Conservation (phyloP, 2,113 vertebrate species). For the Halcyon senegalensis region DNA sequence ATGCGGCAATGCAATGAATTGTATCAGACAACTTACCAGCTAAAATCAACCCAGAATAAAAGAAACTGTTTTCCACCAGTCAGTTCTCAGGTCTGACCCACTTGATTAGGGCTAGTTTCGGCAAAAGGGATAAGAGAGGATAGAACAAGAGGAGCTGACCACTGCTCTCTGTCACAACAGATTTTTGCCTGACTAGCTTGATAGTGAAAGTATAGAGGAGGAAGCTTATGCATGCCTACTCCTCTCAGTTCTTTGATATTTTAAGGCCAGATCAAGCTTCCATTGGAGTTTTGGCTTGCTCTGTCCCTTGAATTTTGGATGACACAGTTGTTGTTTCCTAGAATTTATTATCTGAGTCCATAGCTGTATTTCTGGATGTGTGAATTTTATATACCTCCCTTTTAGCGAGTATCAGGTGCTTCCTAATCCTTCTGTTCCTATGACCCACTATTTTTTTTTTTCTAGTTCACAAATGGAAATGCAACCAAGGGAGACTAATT, state of each 20-base stretch:
- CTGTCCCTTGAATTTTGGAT: not conserved
- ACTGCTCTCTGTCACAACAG: not conserved
- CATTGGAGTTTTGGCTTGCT: not conserved
- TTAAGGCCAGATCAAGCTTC: not conserved
- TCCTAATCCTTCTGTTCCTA: not conserved
- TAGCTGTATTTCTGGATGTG: not conserved
- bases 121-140: not conserved
- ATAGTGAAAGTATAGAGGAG: not conserved
- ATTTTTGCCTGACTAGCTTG: not conserved
- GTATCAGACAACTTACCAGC: not conserved
- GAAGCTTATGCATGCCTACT: not conserved
- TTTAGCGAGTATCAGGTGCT: not conserved
- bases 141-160: not conserved
- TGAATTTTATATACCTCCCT: not conserved
- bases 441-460: not conserved
- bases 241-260: not conserved
- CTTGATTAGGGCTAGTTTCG: not conserved
- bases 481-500: not conserved
- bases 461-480: not conserved
- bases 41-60: not conserved
- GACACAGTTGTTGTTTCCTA: not conserved
- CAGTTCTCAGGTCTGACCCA: not conserved
- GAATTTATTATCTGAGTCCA: not conserved
- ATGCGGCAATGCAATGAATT: not conserved
- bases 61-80: not conserved